Conservation (phyloP, 2,113 vertebrate genomes). For the Catagonus wagneri region DNA sequence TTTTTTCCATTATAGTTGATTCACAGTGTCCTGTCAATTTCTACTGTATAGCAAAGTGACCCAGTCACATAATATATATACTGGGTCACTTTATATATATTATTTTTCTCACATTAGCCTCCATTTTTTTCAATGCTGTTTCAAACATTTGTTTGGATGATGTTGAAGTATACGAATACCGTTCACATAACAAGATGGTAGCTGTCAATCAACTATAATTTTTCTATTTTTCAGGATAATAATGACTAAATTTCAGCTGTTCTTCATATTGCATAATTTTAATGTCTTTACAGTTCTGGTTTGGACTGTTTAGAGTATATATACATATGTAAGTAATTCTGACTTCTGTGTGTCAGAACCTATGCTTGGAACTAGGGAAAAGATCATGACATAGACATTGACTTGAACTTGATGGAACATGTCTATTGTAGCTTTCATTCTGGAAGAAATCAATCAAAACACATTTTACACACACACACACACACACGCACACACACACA, state of each 20-base stretch:
- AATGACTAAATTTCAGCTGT: background rate
- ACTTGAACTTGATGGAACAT: background rate
- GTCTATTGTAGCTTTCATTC: background rate
- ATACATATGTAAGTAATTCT: background rate
- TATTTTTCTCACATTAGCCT: no score
- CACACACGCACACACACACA: background rate
- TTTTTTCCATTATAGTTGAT: no score
- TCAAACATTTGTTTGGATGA: background rate
- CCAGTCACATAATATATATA: no score
- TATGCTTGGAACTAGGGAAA: background rate
- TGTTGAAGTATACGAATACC: background rate
- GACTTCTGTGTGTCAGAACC: background rate
- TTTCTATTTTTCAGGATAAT: constrained; percentile 9
- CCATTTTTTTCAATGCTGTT: no score
- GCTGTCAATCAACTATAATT: background rate
- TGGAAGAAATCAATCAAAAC: background rate
- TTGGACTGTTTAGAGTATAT: background rate
- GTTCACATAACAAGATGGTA: background rate
- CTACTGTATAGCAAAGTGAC: no score
- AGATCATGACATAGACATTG: background rate
- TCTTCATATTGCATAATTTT: background rate
- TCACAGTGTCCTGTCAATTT: no score
- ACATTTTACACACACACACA: background rate
- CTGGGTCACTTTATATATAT: no score
- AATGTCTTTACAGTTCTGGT: background rate